Evolutionary conservation across 2,888 invertebrate genomes (phyloP), one percentile per base, ranked within the genome.

Genomic region (Gymnoscelis rufifasciata): DNA sequence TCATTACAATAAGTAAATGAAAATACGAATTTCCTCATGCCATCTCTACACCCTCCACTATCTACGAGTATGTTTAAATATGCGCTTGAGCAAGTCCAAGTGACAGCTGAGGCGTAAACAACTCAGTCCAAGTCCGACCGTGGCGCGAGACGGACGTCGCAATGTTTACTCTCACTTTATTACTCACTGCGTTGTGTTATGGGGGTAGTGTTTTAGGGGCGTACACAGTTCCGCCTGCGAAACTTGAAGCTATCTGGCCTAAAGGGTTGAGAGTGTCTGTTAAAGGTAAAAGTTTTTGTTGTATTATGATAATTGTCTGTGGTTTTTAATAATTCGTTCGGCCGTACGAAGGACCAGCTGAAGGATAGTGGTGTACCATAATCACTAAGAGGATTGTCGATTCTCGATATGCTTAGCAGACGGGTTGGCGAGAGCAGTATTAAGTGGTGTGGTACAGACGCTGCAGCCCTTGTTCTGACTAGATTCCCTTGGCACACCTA

Each of bases 201-300:
- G 67, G 52, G 0, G 66, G 10, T 10, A 67, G 27, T 57, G n/a
- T n/a, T n/a, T n/a, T n/a, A n/a, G n/a, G n/a, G n/a, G 61, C 59
- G 1, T 83, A 84, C 42, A 64, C 52, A 1, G 89, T 91, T 0
- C 91, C 91, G 0, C 78, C 81, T 1, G 90, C 91, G 0, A 88
- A 79, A 44, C 74, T 92, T 1, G 90, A 91, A 65, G 90, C 90
- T 1, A 81, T 91, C 26, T 80, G 82, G 56, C 92, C 92, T 0
- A 87, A 72, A 65, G 93, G 93, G 45, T 64, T 92, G 0, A 78
- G 89, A 36, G 90, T 92, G 0, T 90, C 91, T 0, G 88, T 92
- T 30, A 57, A 57, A 62, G 76, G 76, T 75, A 51, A 51, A n/a
- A n/a, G n/a, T n/a, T n/a, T n/a, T n/a, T n/a, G n/a, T n/a, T n/a